phyloP scores from a whole-genome alignment of 2,888 invertebrate species.

The Trissoscelio sp. region DNA sequence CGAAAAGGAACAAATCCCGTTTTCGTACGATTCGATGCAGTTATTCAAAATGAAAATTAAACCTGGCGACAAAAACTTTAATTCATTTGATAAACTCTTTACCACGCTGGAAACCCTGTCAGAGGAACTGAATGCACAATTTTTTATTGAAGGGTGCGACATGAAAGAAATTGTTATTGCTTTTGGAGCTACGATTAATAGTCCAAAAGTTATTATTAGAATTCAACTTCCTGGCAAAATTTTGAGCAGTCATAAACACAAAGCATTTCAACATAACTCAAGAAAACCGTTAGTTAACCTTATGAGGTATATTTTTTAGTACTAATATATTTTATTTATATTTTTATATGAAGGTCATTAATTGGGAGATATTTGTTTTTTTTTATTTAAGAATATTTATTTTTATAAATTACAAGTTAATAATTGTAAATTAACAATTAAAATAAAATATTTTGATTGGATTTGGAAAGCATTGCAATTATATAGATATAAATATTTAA shows the following conservation, averaged over 20 bases:
- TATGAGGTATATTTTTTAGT: constrained; percentile 77
- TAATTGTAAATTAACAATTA: too few relatives aligned
- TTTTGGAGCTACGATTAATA: constrained; percentile 81
- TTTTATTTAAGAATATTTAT: too few relatives aligned
- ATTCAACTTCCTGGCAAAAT: constrained; percentile 77
- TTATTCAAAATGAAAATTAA: constrained; percentile 76
- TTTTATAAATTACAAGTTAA: too few relatives aligned
- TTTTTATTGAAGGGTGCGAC: constrained; percentile 74
- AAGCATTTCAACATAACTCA: constrained; percentile 79
- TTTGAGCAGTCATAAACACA: constrained; percentile 77
- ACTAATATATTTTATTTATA: not conserved
- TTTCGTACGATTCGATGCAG: constrained; percentile 80
- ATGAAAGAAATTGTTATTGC: constrained; percentile 80
- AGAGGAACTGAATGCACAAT: constrained; percentile 76
- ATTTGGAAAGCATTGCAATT: too few relatives aligned
- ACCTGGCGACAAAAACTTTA: constrained; percentile 75
- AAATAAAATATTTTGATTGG: too few relatives aligned
- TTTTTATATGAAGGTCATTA: too few relatives aligned
- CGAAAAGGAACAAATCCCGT: constrained; percentile 83
- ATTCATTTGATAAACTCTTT: constrained; percentile 73
- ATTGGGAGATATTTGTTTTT: too few relatives aligned
- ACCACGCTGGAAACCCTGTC: constrained; percentile 74
- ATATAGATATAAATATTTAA: too few relatives aligned
- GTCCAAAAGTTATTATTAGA: constrained; percentile 79
- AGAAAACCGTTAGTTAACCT: constrained; percentile 80